Evolutionary conservation across 2,113 vertebrate species (phyloP), one percentile per base, ranked within the genome.

Genomic region (Tachuris rubrigastra): DNA sequence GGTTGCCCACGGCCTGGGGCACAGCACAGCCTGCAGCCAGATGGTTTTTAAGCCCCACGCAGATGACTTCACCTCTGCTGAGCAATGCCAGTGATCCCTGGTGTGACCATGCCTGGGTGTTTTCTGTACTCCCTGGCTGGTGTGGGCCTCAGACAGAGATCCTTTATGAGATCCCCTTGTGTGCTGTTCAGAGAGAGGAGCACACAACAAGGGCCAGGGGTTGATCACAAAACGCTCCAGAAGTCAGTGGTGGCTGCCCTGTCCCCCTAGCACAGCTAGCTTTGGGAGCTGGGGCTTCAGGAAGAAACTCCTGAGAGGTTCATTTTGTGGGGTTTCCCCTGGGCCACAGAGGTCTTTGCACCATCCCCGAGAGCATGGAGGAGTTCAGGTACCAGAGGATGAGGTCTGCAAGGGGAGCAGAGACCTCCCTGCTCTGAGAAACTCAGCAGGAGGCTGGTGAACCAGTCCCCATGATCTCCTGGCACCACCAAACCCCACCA

Each of bases 171-270:
- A 75, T 50, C 52, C 20, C 21, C 72, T 20, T 13, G 30, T 22
- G 39, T 20, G 18, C 12, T 79, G 9, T 41, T 92, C 28, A 44
- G 39, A 50, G 50, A 81, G 25, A 42, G 30, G 4, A 52, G 35
- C 41, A 47, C 4, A 3, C 8, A 60, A 18, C 0, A 0, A 63
- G 33, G 24, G 50, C 5, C 5, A 55, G 31, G 21, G 23, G 21
- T 6, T 33, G 23, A 88, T 35, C 33, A 19, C 62, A 37, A 72
- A 76, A 47, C 46, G 8, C 10, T 55, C 35, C 44, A 72, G 31
- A 18, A 88, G 35, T 1, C 1, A n/a, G n/a, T n/a, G 12, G 33
- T 41, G 55, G 10, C 35, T 63, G 68, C 33, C 62, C 23, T 39
- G 4, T 60, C 9, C 68, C 31, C 5, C 3, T 27, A 76, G 14